A percentile compares a stretch with the other conserved stretches of the same genome.
Conservation (phyloP, 2,113 vertebrate genomes). For the Neopipo cinnamomea region DNA sequence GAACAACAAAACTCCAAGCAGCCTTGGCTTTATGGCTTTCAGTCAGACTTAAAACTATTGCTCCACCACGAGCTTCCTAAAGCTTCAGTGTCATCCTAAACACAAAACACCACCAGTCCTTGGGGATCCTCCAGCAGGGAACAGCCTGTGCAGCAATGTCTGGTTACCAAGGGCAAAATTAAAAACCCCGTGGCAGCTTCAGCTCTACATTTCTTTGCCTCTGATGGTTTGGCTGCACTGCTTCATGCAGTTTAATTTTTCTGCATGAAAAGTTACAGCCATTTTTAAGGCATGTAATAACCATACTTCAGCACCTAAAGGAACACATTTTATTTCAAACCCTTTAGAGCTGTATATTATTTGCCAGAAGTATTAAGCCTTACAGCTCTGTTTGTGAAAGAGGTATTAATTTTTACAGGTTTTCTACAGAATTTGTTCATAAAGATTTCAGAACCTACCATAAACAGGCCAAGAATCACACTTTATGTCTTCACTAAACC, state of each 20-base stretch:
- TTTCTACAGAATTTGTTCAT: conserved; percentile 27
- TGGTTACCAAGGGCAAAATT: not conserved
- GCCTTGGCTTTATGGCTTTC: not conserved
- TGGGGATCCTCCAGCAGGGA: not conserved
- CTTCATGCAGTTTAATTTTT: conserved; percentile 2
- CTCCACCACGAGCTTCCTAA: not conserved
- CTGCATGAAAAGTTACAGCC: conserved; percentile 18
- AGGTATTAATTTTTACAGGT: conserved; percentile 52
- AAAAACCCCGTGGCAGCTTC: not conserved
- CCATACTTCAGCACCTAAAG: conserved; percentile 21
- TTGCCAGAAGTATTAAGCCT: conserved; percentile 24
- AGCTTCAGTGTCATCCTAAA: not conserved
- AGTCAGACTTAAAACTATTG: not conserved
- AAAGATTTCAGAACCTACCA: conserved; percentile 20
- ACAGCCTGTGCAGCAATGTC: not conserved
- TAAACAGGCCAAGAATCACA: not conserved
- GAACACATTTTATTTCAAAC: conserved; percentile 29
- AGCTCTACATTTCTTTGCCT: not conserved
- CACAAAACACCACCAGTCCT: not conserved
- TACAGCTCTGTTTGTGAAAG: conserved; percentile 25
- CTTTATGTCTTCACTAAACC: conserved; percentile 33
- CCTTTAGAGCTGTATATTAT: conserved; percentile 5
- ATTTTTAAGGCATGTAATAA: conserved; percentile 31
- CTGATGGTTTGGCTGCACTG: not conserved
- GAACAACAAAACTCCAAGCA: not conserved